Base-by-base conservation (phyloP, 2,888 invertebrate species). In the Netelia fuscicornis region DNA sequence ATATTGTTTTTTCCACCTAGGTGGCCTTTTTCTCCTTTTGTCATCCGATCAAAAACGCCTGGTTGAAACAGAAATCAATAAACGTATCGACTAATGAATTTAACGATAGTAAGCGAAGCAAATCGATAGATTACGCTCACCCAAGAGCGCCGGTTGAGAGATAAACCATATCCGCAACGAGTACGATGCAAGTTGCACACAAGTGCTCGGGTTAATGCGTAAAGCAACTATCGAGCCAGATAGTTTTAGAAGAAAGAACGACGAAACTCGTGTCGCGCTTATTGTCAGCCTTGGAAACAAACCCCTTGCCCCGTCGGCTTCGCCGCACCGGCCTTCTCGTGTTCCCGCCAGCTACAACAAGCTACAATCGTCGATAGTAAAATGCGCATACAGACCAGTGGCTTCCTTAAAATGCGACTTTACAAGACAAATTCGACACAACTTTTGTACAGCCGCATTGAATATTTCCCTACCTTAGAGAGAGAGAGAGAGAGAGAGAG, bases 241-340 rank as follows among this genome's bases (percentile, higher is more conserved):
- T 37, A 75, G 52, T 75, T 64, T 23, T 20, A n/a, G 42, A 52
- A 17, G 37, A 54, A 30, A 6, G 42, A 20, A 60, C 44, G 56
- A 54, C 23, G 30, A 81, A 81, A 81, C 68, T 60, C 42, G 75
- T 52, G 67, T 68, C 60, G 54, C 48, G 52, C 68, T 68, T 20
- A 20, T 20, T 20, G 20, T 20, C 9, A 60, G 48, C 48, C 58
- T 30, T 62, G 62, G 52, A 17, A 25, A 20, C 20, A 5, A 42
- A 37, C 13, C 37, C 37, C 37, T 37, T 37, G 37, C 37, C 37
- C 37, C 37, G 37, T 37, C 37, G 37, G 37, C 37, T 6, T 37
- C 37, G 37, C 6, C 8, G 37, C 37, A 37, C 37, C 37, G 37
- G 37, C 6, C 5, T 5, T 37, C 37, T 37, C 13, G 48, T 2